These are phyloP conservation scores for Drosophila navojoa DNA, from an alignment of 1,140 invertebrate species.

Conservation along the genomic window DNA sequence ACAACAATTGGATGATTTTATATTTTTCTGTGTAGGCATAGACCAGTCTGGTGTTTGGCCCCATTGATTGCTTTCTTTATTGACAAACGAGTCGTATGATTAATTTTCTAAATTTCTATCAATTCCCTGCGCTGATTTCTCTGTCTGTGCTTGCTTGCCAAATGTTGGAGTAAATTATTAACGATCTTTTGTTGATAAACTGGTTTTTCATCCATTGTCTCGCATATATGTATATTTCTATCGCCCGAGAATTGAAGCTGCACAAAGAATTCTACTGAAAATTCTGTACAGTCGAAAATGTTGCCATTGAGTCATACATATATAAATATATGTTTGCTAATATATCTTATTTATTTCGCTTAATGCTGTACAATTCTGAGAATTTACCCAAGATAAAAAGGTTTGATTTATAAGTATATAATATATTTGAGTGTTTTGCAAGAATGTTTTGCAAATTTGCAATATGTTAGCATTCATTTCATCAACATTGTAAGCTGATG, in stretches of 20 bases:
- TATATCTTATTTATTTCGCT: slow-evolving; percentile 15
- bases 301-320: slow-evolving; percentile 18
- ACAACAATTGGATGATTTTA: slow-evolving; percentile 7
- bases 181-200: slow-evolving; percentile 3
- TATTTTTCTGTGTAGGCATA: slow-evolving; percentile 10
- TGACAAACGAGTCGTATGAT: slow-evolving; percentile 66
- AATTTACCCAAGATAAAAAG: not conserved
- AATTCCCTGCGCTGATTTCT: slow-evolving; percentile 40
- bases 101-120: slow-evolving; percentile 57
- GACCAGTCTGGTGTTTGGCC: not conserved
- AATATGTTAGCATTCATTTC: too few species aligned
- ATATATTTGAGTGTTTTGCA: not conserved
- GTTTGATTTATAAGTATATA: not conserved
- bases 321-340: slow-evolving; percentile 2
- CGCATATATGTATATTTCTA: not conserved
- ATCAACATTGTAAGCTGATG: too few species aligned
- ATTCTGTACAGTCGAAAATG: not conserved
- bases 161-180: slow-evolving; percentile 28
- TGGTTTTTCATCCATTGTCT: slow-evolving; percentile 3
- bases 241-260: not conserved
- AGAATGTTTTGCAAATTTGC: not conserved
- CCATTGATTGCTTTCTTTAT: slow-evolving; percentile 30
- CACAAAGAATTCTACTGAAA: slow-evolving; percentile 1
- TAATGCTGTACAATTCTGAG: not conserved
- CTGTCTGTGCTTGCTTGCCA: slow-evolving; percentile 9